phyloP scores from a whole-genome alignment of 2,888 invertebrate species.

The Aelia acuminata region DNA sequence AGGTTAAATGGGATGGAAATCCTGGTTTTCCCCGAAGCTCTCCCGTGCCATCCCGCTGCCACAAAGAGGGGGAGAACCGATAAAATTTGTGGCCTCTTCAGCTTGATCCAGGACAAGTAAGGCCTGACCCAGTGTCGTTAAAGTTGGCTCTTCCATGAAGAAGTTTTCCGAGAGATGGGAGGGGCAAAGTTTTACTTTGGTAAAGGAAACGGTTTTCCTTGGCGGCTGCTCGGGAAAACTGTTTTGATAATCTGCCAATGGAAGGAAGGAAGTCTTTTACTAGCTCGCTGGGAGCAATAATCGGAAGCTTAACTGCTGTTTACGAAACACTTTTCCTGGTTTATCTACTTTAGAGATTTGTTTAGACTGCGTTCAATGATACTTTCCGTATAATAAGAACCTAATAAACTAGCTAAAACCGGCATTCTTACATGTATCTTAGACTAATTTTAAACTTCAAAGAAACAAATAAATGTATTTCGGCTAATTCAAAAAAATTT shows the following conservation, averaged over 20 bases:
- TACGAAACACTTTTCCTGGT: neutral
- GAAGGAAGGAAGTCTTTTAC: slow-evolving; percentile 16
- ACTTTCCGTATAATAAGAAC: too few species aligned
- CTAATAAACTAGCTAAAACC: too few species aligned
- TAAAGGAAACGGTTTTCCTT: slow-evolving; percentile 40
- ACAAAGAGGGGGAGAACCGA: neutral
- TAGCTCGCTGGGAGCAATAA: neutral
- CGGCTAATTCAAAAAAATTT: too few species aligned
- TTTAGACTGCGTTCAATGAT: neutral
- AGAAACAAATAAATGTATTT: too few species aligned
- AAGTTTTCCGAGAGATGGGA: neutral
- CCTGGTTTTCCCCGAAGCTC: slow-evolving; percentile 22
- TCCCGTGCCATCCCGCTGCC: neutral
- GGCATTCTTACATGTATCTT: too few species aligned
- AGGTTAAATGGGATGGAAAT: slow-evolving; percentile 41
- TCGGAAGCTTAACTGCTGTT: neutral
- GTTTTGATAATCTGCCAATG: slow-evolving; percentile 47
- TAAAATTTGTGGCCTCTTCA: slow-evolving; percentile 45
- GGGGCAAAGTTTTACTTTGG: slow-evolving; percentile 11
- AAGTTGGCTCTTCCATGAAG: slow-evolving; percentile 33
- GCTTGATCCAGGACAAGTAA: slow-evolving; percentile 36
- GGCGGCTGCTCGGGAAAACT: slow-evolving; percentile 37
- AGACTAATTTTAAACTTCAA: too few species aligned
- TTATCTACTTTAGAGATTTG: neutral
- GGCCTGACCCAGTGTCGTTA: slow-evolving; percentile 47